A percentile compares a stretch with the other conserved stretches of the same genome.
phyloP scores from a whole-genome alignment of 2,797 vertebrate species.

The Lithobates pipiens region DNA sequence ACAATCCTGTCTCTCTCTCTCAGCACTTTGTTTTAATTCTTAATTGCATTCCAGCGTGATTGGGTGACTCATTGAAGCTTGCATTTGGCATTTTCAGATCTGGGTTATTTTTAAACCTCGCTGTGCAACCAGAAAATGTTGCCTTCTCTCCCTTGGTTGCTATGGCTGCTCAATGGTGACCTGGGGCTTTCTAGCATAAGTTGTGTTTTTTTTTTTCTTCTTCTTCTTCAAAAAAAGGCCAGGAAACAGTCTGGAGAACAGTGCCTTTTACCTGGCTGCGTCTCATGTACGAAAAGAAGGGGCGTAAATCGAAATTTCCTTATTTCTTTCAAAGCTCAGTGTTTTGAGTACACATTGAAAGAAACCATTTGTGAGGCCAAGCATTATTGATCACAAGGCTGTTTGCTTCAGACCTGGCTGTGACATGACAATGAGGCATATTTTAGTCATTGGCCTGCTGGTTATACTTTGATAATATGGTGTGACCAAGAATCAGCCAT shows the following conservation, averaged over 20 bases:
- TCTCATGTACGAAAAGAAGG: not conserved
- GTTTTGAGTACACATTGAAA: not conserved
- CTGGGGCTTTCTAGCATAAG: constrained; percentile 46
- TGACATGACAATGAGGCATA: not conserved
- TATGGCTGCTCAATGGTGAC: constrained; percentile 77
- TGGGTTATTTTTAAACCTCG: constrained; percentile 76
- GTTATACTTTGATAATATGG: too few relatives aligned
- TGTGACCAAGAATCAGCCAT: too few relatives aligned
- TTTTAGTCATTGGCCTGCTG: not conserved
- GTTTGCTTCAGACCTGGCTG: not conserved
- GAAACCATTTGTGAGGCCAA: not conserved
- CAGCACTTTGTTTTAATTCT: not conserved
- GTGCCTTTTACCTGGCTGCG: not conserved
- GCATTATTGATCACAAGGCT: not conserved
- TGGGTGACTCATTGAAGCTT: constrained; percentile 72
- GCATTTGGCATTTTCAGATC: constrained; percentile 71
- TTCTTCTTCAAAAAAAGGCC: too few relatives aligned
- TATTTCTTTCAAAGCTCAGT: not conserved
- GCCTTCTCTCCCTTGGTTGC: constrained; percentile 73
- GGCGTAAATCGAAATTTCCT: not conserved
- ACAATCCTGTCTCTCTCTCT: not conserved
- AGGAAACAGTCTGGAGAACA: not conserved
- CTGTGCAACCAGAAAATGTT: constrained; percentile 65
- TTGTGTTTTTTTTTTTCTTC: not conserved
- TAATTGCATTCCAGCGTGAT: constrained; percentile 61